These are phyloP conservation scores for Acanthosepion pharaonis DNA, from an alignment of 2,888 invertebrate genomes.

Conservation along the genomic window DNA sequence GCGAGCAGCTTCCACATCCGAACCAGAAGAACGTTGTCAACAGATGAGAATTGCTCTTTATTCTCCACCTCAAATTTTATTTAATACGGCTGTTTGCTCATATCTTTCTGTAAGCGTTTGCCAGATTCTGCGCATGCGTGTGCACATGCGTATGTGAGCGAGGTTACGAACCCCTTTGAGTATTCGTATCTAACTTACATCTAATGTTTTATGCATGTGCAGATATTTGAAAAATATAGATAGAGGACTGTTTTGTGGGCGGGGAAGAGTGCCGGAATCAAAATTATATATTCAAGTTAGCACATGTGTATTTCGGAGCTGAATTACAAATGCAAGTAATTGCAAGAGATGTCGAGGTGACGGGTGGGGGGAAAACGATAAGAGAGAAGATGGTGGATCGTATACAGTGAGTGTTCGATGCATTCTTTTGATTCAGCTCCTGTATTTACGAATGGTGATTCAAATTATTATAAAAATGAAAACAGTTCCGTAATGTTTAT, in stretches of 20 bases:
- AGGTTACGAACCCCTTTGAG: background rate
- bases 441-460: background rate
- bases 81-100: too few species aligned
- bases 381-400: background rate
- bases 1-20: too few species aligned
- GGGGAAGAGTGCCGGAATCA: too few species aligned
- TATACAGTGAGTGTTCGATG: background rate
- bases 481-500: background rate
- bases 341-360: background rate
- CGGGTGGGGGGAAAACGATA: background rate
- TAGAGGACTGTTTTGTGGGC: background rate
- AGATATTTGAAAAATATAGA: background rate
- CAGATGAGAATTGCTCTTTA: too few species aligned
- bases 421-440: background rate
- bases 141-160: background rate
- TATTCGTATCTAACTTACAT: background rate
- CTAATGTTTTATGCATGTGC: background rate
- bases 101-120: too few species aligned
- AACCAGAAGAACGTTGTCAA: too few species aligned
- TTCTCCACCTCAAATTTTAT: too few species aligned
- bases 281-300: background rate
- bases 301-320: background rate
- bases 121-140: too few species aligned
- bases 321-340: background rate
- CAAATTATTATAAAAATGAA: background rate